Evolutionary conservation across 2,113 vertebrate species (phyloP).

Genomic region (Prionailurus viverrinus): DNA sequence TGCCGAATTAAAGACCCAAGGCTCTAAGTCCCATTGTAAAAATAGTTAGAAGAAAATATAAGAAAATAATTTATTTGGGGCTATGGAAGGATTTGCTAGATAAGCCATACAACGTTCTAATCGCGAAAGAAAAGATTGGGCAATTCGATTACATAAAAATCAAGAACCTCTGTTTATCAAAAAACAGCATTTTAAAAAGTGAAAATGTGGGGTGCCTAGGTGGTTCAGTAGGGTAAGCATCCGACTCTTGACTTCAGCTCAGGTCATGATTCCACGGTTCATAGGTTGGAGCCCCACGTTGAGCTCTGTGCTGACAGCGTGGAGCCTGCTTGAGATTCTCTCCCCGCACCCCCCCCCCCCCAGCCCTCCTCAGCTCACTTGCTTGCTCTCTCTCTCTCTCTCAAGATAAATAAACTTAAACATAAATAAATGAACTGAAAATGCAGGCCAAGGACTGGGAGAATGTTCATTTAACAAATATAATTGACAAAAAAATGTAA

Average conservation of each 20-base stretch:
- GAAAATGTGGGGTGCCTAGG: not conserved
- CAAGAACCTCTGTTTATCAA: conserved; percentile 6
- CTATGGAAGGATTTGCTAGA: not conserved
- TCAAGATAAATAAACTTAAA: too few relatives aligned
- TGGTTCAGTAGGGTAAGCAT: too few relatives aligned
- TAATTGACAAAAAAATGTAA: not conserved
- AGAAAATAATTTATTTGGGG: not conserved
- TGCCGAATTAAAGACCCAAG: not conserved
- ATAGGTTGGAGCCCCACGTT: too few relatives aligned
- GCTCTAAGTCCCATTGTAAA: not conserved
- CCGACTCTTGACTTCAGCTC: too few relatives aligned
- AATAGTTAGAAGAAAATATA: conserved; percentile 20
- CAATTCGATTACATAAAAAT: conserved; percentile 31
- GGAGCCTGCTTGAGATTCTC: too few relatives aligned
- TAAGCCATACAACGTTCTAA: not conserved
- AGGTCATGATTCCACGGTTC: too few relatives aligned
- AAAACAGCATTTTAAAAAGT: not conserved
- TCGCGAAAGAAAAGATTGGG: not conserved
- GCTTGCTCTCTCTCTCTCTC: too few relatives aligned
- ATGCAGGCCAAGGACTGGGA: not conserved
- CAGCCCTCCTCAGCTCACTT: too few relatives aligned
- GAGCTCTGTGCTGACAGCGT: too few relatives aligned
- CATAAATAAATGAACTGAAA: not conserved
- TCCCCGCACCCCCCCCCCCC: too few relatives aligned
- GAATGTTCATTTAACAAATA: not conserved